Conservation (phyloP, 2,113 vertebrate genomes). For the Amazona guildingii region DNA sequence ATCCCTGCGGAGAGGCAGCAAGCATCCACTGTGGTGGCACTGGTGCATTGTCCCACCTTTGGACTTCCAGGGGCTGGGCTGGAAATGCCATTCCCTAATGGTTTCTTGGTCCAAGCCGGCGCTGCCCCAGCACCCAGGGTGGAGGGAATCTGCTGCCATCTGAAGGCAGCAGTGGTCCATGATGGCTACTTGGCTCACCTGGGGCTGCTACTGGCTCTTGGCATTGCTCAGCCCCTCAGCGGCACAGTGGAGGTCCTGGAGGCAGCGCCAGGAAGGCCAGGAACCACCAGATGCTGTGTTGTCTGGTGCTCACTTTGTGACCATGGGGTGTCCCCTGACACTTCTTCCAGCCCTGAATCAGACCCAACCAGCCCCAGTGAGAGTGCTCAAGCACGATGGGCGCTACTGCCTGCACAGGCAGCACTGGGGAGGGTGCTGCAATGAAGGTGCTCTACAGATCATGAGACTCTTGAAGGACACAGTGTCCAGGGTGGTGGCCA, state of each 20-base stretch:
- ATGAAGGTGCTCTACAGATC: not conserved
- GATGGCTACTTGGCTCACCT: not conserved
- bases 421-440: not conserved
- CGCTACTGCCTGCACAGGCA: not conserved
- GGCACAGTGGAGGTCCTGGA: not conserved
- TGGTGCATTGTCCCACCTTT: not conserved
- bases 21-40: not conserved
- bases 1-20: not conserved
- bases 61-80: not conserved
- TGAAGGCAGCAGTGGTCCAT: accelerated
- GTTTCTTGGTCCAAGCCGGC: accelerated
- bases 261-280: not conserved
- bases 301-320: not conserved
- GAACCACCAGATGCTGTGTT: not conserved
- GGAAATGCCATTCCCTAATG: not conserved
- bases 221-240: accelerated
- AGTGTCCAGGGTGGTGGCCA: not conserved
- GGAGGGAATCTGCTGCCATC: not conserved
- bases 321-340: not conserved
- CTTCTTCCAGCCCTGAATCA: not conserved
- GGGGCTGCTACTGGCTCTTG: accelerated
- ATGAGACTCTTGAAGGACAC: not conserved
- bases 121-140: accelerated
- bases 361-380: not conserved
- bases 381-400: accelerated